These are phyloP conservation scores for Trinectes maculatus DNA, from an alignment of 2,113 vertebrate genomes.

Conservation along the genomic window DNA sequence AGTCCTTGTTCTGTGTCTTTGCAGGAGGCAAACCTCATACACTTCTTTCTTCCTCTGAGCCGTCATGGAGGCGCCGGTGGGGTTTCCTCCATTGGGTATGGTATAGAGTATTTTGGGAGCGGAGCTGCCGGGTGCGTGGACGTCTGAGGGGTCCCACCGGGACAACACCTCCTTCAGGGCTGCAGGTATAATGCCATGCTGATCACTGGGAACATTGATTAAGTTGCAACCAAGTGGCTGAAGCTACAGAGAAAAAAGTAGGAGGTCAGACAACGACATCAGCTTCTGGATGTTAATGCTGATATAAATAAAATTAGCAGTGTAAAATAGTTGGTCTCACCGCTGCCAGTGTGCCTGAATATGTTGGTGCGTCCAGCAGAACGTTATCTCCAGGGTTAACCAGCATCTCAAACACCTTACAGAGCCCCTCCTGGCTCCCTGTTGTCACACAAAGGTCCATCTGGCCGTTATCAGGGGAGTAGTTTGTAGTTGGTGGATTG, in stretches of 20 bases:
- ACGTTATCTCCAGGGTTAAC: conserved; percentile 91
- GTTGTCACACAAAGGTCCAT: conserved; percentile 94
- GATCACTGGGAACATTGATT: conserved; percentile 88
- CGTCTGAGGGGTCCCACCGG: conserved; percentile 86
- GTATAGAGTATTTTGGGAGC: conserved; percentile 91
- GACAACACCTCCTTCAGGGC: conserved; percentile 86
- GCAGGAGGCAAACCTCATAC: conserved; percentile 84
- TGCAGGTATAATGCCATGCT: conserved; percentile 89
- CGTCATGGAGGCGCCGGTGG: conserved; percentile 90
- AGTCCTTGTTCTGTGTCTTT: not conserved
- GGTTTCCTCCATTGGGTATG: conserved; percentile 95
- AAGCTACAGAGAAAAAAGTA: conserved; percentile 78
- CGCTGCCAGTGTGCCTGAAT: conserved; percentile 88
- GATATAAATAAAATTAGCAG: not conserved
- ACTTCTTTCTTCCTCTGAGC: conserved; percentile 88
- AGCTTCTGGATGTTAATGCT: accelerated
- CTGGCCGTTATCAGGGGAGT: conserved; percentile 82
- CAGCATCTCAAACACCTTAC: conserved; percentile 97
- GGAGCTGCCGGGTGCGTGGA: conserved; percentile 69
- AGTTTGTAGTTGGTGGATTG: conserved; percentile 85
- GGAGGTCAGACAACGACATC: not conserved
- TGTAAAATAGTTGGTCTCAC: conserved; percentile 74
- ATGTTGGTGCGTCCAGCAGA: conserved; percentile 89
- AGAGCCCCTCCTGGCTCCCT: conserved; percentile 93
- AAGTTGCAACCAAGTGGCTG: conserved; percentile 90